Percentiles rank a stretch among this genome's conserved stretches.
phyloP scores from a whole-genome alignment of 2,113 vertebrate species.

The Orycteropus afer region DNA sequence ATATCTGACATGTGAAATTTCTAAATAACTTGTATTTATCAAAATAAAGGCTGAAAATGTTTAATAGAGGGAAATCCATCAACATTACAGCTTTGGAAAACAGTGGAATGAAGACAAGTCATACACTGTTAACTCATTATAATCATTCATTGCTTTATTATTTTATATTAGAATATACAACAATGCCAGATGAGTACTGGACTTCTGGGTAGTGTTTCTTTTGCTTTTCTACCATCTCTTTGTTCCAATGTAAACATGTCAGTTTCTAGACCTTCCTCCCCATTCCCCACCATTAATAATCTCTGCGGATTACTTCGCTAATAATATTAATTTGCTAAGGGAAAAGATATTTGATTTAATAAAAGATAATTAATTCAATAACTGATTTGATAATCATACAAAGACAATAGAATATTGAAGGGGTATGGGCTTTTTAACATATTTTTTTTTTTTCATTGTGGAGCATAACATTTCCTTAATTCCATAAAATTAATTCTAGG shows the following conservation, averaged over 20 bases:
- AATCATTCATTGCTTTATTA: neutral
- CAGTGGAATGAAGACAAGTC: neutral
- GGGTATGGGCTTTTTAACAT: neutral
- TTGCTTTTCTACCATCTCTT: neutral
- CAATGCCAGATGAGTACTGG: neutral
- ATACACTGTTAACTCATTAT: neutral
- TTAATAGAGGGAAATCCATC: neutral
- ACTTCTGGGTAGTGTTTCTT: neutral
- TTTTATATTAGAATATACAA: neutral
- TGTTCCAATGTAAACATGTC: neutral
- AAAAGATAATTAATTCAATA: neutral
- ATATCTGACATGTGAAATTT: neutral
- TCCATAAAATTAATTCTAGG: constrained; percentile 15
- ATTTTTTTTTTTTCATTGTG: neutral
- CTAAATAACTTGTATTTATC: neutral
- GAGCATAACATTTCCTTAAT: neutral
- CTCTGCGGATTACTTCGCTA: neutral
- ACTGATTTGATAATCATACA: neutral
- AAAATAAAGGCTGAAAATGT: neutral
- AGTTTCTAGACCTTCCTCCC: neutral
- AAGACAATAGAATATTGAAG: neutral
- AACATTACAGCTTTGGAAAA: neutral
- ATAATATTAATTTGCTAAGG: neutral
- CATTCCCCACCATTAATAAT: neutral
- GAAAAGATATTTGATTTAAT: neutral